phyloP scores from a whole-genome alignment of 1,140 invertebrate species.

The Anastrepha ludens region DNA sequence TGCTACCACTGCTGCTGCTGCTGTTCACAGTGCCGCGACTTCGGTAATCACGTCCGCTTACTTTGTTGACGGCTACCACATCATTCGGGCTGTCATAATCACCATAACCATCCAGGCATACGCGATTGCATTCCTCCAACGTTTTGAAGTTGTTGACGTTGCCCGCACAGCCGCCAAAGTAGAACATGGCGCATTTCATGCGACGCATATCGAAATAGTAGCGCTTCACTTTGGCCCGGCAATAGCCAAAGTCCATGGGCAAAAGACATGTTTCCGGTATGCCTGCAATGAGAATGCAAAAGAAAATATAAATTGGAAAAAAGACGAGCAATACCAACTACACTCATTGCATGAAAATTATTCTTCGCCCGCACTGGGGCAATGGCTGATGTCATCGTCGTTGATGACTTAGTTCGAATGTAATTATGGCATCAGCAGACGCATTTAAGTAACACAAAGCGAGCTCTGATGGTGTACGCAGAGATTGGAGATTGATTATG shows the following conservation, averaged over 20 bases:
- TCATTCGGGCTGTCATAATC: conserved; percentile 43
- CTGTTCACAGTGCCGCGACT: conserved; percentile 16
- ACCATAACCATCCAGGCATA: conserved; percentile 54
- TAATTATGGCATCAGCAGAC: background rate
- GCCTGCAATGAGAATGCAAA: conserved; percentile 53
- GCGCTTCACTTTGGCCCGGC: conserved; percentile 57
- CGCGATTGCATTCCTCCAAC: conserved; percentile 58
- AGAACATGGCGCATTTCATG: conserved; percentile 58
- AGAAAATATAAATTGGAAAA: conserved; percentile 24
- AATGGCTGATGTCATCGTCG: conserved; percentile 44
- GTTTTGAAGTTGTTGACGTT: conserved; percentile 59
- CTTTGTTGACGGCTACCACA: conserved; percentile 38
- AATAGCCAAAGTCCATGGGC: conserved; percentile 58
- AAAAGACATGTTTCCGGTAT: conserved; percentile 54
- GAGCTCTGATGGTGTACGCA: background rate
- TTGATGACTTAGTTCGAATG: conserved; percentile 42
- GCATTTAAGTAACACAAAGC: background rate
- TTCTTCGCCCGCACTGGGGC: background rate
- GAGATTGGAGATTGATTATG: background rate
- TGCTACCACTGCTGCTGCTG: background rate
- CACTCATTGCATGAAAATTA: background rate
- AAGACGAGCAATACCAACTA: background rate
- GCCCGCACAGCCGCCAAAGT: conserved; percentile 59
- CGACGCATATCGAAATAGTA: conserved; percentile 58
- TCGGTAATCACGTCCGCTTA: conserved; percentile 33